Conservation (phyloP, 2,888 invertebrate species). For the Aphidius colemani region DNA sequence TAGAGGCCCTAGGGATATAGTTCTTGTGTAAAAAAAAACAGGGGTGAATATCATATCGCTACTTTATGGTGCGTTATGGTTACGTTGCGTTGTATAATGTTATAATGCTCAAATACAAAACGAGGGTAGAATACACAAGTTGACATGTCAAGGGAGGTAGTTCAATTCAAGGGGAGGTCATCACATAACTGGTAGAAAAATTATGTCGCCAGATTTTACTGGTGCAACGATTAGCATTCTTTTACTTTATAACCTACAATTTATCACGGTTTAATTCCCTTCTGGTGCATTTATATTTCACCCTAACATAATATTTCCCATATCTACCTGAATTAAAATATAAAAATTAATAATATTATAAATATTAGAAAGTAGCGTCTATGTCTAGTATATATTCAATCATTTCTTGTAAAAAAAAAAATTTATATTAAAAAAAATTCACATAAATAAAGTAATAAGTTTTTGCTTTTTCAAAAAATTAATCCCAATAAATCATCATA, state of each 20-base stretch:
- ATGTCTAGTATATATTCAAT: too few relatives aligned
- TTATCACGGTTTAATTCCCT: background rate
- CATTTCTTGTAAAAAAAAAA: too few relatives aligned
- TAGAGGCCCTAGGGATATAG: conserved; percentile 14
- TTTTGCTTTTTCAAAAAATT: too few relatives aligned
- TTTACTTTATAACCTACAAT: background rate
- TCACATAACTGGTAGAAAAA: background rate
- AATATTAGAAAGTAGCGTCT: too few relatives aligned
- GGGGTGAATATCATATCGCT: conserved; percentile 53
- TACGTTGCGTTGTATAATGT: conserved; percentile 28
- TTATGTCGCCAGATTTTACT: too few relatives aligned
- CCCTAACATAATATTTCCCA: too few relatives aligned
- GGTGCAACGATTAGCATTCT: too few relatives aligned
- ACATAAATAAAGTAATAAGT: too few relatives aligned
- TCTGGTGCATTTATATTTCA: background rate
- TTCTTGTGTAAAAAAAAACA: conserved; percentile 20
- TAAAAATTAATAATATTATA: too few relatives aligned
- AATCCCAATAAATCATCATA: too few relatives aligned
- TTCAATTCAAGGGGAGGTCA: conserved; percentile 15
- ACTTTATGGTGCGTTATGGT: conserved; percentile 49
- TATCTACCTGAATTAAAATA: too few relatives aligned
- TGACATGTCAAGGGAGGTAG: conserved; percentile 19
- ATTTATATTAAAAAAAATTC: too few relatives aligned
- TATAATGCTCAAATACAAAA: background rate
- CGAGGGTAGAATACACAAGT: conserved; percentile 28